These are phyloP conservation scores for Garra rufa DNA, from an alignment of 2,113 vertebrate genomes.

Conservation along the genomic window DNA sequence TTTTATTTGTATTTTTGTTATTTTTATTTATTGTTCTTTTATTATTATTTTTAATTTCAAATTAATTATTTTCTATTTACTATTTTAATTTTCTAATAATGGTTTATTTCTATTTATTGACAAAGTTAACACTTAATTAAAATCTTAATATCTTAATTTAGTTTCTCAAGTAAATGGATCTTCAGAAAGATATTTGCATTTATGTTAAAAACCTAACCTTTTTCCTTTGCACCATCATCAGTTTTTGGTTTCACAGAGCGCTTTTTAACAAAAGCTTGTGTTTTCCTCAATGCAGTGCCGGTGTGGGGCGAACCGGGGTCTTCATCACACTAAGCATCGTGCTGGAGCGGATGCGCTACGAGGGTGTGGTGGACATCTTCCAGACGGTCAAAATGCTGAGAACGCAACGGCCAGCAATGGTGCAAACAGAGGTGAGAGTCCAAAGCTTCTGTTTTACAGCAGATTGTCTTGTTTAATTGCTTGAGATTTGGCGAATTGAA, in stretches of 20 bases:
- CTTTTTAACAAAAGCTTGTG: constrained; percentile 33
- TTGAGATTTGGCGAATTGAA: not conserved
- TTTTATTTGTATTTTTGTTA: too few species aligned
- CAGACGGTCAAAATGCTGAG: constrained; percentile 99
- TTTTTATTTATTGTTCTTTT: too few species aligned
- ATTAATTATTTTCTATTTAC: too few species aligned
- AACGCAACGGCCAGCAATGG: constrained; percentile 97
- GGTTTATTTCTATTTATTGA: too few species aligned
- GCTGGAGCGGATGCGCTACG: constrained; percentile 96
- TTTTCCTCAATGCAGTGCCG: constrained; percentile 78
- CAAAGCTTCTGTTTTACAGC: not conserved
- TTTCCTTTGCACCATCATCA: not conserved
- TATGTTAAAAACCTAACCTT: not conserved
- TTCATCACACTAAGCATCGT: constrained; percentile 98
- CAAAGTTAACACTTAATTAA: too few species aligned
- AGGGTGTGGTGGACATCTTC: constrained; percentile 98
- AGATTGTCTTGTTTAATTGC: not conserved
- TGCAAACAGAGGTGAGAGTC: constrained; percentile 92
- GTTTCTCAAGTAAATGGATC: too few species aligned
- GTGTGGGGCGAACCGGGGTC: constrained; percentile 93
- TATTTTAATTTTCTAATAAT: too few species aligned
- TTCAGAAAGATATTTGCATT: not conserved
- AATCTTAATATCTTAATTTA: too few species aligned
- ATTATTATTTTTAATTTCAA: too few species aligned
- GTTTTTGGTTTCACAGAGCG: not conserved